Base-by-base conservation (phyloP, 2,113 vertebrate genomes). In the Microtus richardsoni region DNA sequence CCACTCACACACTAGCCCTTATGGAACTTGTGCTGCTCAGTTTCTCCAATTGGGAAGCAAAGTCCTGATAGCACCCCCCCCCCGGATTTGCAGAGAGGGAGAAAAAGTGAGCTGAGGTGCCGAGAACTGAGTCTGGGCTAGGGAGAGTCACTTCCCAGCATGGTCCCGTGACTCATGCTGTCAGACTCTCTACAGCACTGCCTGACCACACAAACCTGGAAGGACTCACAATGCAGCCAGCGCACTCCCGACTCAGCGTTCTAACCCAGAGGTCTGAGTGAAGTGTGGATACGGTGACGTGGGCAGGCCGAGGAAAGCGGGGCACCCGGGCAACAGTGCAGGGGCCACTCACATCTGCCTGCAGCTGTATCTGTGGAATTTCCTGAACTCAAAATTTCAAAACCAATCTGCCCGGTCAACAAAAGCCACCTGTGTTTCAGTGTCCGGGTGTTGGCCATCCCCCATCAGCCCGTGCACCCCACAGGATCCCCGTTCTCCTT, bases 61-160 rank as follows among this genome's bases (percentile, higher is more conserved):
- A 74, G 44, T 52, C 26, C 2, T 30, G 33, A 10, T 0, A 28
- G 41, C 14, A 3, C 26, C 68, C 8, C 49, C 44, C 33, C 30
- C 26, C 0, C 4, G 54, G 44, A 33, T 13, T 14, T 14, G 13
- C 1, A 1, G 30, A 21, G 22, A 30, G 8, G 21, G 19, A 33
- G 47, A 30, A 5, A 54, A 41, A 54, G 41, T 8, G 30, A 21
- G 66, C 22, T 24, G 16, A 36, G 0, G 0, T 49, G 21, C 73
- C 39, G 3, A 75, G 36, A 10, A 13, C 5, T 0, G 14, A 26
- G 24, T 24, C 68, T 28, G 8, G 6, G 2, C 58, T 0, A 2
- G 0, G 21, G 16, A 4, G 3, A 21, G 10, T 36, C 5, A 11
- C 2, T n/a, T 41, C 1, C 0, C 0, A 0, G 2, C 22, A 0